Base-by-base conservation (phyloP, 2,888 invertebrate species). In the Drosophila suboccidentalis region DNA sequence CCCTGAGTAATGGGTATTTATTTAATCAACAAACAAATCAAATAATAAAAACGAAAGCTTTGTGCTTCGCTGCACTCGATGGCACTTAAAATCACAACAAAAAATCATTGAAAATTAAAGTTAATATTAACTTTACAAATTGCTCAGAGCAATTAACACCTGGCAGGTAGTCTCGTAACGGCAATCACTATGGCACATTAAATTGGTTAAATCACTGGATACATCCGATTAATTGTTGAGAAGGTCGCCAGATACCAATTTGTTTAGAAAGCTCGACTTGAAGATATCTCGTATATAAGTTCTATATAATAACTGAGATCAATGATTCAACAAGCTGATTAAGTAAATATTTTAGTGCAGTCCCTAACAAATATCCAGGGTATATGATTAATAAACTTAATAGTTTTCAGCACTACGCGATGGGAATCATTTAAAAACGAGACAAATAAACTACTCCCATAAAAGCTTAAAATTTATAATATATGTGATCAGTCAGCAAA, bases 61-160 rank as follows among this genome's bases (percentile, higher is more conserved):
- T 36, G 55, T 75, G 80, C 80, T 75, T 76, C 71, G 71, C 57
- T 75, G 80, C 70, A 53, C 43, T 36, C 41, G 17, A 9, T 17
- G 50, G 34, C 68, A 74, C 51, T 68, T 15, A 60, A 41, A 58
- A 13, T 39, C 15, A 11, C 36, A 46, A 39, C 9, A 26, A 60
- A 32, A 26, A 36, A 26, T 58, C 36, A 49, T 50, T 44, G 32
- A 36, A 59, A 75, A 66, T 75, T 57, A 63, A 63, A 49, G 13
- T 71, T 71, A 75, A 79, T 77, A 44, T 63, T 75, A 57, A 75
- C 71, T 80, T 80, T 71, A 58, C 51, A 77, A 77, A 77, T 77
- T 75, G 71, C 80, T 39, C 66, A 51, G 57, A 57, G 44, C 80
- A 75, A 80, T 77, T 75, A 75, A 49, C 73, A 73, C 62, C 58